Evolutionary conservation across 2,113 vertebrate species (phyloP).

Genomic region (Nibea albiflora): DNA sequence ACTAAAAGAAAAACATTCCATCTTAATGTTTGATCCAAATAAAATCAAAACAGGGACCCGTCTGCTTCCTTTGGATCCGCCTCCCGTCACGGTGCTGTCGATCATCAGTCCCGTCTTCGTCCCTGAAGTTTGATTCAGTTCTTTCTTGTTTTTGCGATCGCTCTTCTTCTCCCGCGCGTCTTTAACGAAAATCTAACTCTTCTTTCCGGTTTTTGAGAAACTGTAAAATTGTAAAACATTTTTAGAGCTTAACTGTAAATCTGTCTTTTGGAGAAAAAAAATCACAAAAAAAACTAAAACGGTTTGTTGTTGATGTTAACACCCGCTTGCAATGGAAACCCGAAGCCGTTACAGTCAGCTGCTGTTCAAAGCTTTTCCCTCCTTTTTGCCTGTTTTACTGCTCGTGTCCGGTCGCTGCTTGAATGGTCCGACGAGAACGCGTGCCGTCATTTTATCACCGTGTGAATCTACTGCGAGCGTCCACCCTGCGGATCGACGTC

Average conservation of each 20-base stretch:
- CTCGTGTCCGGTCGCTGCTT: constrained; percentile 8
- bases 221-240: constrained; percentile 81
- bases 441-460: not conserved
- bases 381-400: not conserved
- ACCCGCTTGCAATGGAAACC: constrained; percentile 61
- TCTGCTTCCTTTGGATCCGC: not conserved
- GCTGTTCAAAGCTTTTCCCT: constrained; percentile 22
- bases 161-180: constrained; percentile 15
- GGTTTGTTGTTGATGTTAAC: constrained; percentile 65
- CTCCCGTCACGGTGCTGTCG: constrained; percentile 23
- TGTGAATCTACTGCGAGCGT: not conserved
- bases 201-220: constrained; percentile 60
- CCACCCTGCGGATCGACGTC: not conserved
- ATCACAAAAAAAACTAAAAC: not conserved
- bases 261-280: constrained; percentile 55
- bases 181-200: constrained; percentile 45
- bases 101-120: constrained; percentile 54
- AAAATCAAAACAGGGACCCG: not conserved
- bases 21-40: constrained; percentile 31
- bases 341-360: constrained; percentile 57
- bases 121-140: not conserved
- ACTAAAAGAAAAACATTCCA: constrained; percentile 72
- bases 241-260: constrained; percentile 74
- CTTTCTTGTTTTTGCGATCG: not conserved
- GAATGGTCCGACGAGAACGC: constrained; percentile 19